Base-by-base conservation (phyloP, 2,888 invertebrate genomes). In the Anarsia innoxiella region DNA sequence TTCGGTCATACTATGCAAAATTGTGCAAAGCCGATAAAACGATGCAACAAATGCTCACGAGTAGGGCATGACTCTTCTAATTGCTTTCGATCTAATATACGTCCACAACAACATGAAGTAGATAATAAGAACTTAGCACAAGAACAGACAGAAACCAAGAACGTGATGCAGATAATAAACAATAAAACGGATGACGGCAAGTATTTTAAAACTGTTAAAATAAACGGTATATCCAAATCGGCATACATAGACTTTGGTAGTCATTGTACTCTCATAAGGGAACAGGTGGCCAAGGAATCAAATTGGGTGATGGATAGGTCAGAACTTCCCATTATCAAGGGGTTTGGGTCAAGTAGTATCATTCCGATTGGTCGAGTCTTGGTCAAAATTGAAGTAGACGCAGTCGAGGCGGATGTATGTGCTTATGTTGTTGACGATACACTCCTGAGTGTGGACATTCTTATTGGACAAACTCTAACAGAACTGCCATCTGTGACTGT, bases 221-320 rank as follows among this genome's bases (percentile, higher is more conserved):
- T 40, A 9, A 37, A 45, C 23, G 31, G 23, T n/a, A 19, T 9
- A 2, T 2, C 19, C 2, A 27, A 14, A 4, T 12, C 15, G 12
- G 40, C 38, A 1, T 45, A 27, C 13, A 16, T 45, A 3, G 45
- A 42, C 16, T 39, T 45, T 5, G 45, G 45, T 2, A 45, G 45
- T 25, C 23, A 45, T 25, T 42, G 41, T 13, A 39, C 40, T 1
- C 9, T 45, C 6, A 23, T 42, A 6, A 39, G 31, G 11, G 10
- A n/a, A 2, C 15, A 15, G 6, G 23, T 13, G 4, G 36, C 11
- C 10, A 2, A 14, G 6, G 35, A 42, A 3, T n/a, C 26, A 8
- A 23, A 36, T 14, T 9, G 29, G 14, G 8, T n/a, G 5, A 10
- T 34, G 5, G 11, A 11, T 19, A 12, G 2, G 2, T 5, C 23